Conservation (phyloP, 2,797 vertebrate genomes). For the Betta splendens region DNA sequence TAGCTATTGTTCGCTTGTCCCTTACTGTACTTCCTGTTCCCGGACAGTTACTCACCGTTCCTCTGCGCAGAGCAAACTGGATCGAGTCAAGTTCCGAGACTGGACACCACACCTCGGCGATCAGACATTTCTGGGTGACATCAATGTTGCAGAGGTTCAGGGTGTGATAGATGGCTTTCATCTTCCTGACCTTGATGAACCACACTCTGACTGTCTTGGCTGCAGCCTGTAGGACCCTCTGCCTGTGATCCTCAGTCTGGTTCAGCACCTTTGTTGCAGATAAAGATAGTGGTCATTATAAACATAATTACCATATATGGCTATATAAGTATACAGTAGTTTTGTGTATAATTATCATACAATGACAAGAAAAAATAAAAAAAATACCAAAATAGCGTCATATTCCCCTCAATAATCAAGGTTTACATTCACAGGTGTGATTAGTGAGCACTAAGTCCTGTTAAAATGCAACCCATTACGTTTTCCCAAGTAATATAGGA, state of each 20-base stretch:
- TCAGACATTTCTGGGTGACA: slow-evolving; percentile 98
- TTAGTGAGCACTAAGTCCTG: slow-evolving; percentile 9
- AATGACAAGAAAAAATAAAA: not conserved
- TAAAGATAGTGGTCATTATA: not conserved
- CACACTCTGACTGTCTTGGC: slow-evolving; percentile 94
- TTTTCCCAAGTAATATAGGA: slow-evolving; percentile 30
- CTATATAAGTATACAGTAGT: too few species aligned
- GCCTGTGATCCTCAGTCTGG: slow-evolving; percentile 97
- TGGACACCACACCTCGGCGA: slow-evolving; percentile 98
- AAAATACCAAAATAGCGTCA: slow-evolving; percentile 1
- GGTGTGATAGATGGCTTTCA: slow-evolving; percentile 99
- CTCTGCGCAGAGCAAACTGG: slow-evolving; percentile 95
- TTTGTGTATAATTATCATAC: not conserved
- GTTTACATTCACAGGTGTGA: slow-evolving; percentile 11
- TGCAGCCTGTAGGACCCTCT: slow-evolving; percentile 94
- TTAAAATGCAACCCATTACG: slow-evolving; percentile 4
- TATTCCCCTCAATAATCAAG: too few species aligned
- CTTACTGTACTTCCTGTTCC: too few species aligned
- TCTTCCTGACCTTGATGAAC: slow-evolving; percentile 99
- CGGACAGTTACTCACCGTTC: slow-evolving; percentile 85
- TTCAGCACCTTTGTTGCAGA: slow-evolving; percentile 88
- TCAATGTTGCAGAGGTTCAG: slow-evolving; percentile 99
- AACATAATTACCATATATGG: too few species aligned
- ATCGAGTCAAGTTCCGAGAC: slow-evolving; percentile 96
- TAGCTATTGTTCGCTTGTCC: not conserved